Conservation (phyloP, 2,113 vertebrate species). For the Peromyscus polionotus region DNA sequence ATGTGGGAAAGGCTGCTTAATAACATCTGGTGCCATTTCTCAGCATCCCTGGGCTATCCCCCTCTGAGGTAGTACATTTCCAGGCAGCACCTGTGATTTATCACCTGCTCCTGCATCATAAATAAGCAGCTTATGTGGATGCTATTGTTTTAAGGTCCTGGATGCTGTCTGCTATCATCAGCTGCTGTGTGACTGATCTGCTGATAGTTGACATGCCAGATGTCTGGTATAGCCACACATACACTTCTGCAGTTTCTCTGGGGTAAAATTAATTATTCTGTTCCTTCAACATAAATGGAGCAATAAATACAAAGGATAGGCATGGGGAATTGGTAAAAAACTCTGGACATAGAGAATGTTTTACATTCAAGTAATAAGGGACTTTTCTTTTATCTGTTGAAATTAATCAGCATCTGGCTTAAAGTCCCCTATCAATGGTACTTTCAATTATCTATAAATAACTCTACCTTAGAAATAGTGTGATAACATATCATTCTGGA, state of each 20-base stretch:
- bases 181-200: not conserved
- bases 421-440: not conserved
- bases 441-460: conserved; percentile 37
- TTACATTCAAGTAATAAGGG: not conserved
- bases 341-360: not conserved
- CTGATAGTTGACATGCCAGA: conserved; percentile 41
- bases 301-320: not conserved
- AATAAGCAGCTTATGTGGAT: not conserved
- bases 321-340: not conserved
- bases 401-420: conserved; percentile 32
- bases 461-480: not conserved
- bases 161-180: conserved; percentile 41
- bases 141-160: not conserved
- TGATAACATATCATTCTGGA: conserved; percentile 18
- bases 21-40: not conserved
- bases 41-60: not conserved
- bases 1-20: not conserved
- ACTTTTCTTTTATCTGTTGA: not conserved
- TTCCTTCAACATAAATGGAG: not conserved
- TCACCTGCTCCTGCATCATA: conserved; percentile 7
- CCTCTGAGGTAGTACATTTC: not conserved
- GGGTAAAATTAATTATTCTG: not conserved
- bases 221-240: not conserved
- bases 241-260: not conserved
- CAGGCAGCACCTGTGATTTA: not conserved